Percentiles rank a stretch among this genome's conserved stretches.
Evolutionary conservation across 1,140 invertebrate genomes (phyloP).

Genomic region (Macrocentrus cingulum): DNA sequence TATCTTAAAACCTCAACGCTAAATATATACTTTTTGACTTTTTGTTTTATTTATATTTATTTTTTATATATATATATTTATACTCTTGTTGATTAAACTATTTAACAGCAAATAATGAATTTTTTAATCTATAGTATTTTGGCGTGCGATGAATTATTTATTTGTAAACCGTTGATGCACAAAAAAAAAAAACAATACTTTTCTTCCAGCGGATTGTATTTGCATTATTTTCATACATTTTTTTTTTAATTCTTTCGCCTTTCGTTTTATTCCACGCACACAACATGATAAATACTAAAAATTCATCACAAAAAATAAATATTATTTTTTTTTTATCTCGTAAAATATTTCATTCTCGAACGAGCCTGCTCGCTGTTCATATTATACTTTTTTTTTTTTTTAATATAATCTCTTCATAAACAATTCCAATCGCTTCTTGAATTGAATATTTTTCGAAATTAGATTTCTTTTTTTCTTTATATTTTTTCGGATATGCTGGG

Average conservation of each 20-base stretch:
- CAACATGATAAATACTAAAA: neutral
- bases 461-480: neutral
- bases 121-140: neutral
- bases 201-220: neutral
- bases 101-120: slow-evolving; percentile 41
- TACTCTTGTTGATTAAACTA: slow-evolving; percentile 31
- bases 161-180: slow-evolving; percentile 27
- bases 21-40: no score
- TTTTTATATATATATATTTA: slow-evolving; percentile 34
- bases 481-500: slow-evolving; percentile 40
- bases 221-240: neutral
- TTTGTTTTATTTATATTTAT: slow-evolving; percentile 34
- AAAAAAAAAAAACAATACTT: slow-evolving; percentile 10
- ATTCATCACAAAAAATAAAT: neutral
- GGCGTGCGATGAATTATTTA: slow-evolving; percentile 32
- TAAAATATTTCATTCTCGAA: slow-evolving; percentile 28
- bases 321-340: slow-evolving; percentile 7
- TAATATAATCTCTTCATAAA: no score
- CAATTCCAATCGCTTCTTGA: neutral
- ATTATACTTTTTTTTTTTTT: no score
- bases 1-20: no score
- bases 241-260: neutral
- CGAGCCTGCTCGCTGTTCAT: slow-evolving; percentile 22
- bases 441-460: slow-evolving; percentile 21
- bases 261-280: slow-evolving; percentile 29